Evolutionary conservation across 1,140 invertebrate genomes (phyloP).

Genomic region (Chymomyza costata): DNA sequence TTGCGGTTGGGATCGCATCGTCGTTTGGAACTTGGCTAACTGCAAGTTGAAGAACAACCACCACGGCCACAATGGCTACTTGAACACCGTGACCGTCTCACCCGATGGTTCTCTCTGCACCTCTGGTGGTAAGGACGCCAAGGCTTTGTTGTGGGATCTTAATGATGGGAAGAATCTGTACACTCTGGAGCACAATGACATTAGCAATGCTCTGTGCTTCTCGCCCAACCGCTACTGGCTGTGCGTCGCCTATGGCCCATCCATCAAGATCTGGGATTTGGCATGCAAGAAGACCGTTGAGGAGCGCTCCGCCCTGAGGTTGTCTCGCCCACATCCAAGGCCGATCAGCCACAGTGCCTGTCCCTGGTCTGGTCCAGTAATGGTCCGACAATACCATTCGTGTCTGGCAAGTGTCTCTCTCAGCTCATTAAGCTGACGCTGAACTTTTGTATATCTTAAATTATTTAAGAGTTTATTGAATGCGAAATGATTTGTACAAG

Average conservation of each 20-base stretch:
- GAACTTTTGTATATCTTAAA: too few species aligned
- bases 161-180: slow-evolving; percentile 99
- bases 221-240: slow-evolving; percentile 99
- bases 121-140: slow-evolving; percentile 98
- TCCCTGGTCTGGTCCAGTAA: slow-evolving; percentile 98
- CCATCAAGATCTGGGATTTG: slow-evolving; percentile 99
- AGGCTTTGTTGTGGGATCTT: slow-evolving; percentile 99
- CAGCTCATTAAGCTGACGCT: slow-evolving; percentile 52
- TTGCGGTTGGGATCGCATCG: slow-evolving; percentile 96
- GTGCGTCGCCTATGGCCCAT: slow-evolving; percentile 97
- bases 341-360: slow-evolving; percentile 94
- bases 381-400: slow-evolving; percentile 98
- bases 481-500: too few species aligned
- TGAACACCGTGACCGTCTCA: slow-evolving; percentile 98
- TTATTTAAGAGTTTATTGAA: slow-evolving; percentile 16
- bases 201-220: slow-evolving; percentile 98
- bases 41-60: slow-evolving; percentile 99
- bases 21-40: slow-evolving; percentile 99
- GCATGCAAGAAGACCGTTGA: slow-evolving; percentile 99
- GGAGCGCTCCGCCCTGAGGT: slow-evolving; percentile 96
- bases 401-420: slow-evolving; percentile 96
- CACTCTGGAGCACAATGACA: slow-evolving; percentile 97
- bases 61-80: slow-evolving; percentile 94
- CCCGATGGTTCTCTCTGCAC: slow-evolving; percentile 99
- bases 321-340: slow-evolving; percentile 82